phyloP scores from a whole-genome alignment of 2,888 invertebrate genomes.

The Ptilodon capucinus region DNA sequence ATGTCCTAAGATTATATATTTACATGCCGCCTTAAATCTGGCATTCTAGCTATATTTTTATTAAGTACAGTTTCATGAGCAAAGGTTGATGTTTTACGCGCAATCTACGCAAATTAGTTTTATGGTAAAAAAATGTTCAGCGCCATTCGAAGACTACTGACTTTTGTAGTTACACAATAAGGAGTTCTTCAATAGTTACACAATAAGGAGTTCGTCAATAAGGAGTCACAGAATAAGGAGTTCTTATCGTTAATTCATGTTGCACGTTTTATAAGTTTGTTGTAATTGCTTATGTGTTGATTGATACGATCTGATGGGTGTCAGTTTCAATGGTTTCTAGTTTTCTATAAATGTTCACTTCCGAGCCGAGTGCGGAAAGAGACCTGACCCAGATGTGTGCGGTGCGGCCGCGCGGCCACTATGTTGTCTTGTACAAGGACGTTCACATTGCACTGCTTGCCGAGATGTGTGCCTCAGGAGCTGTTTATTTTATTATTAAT shows the following conservation, averaged over 20 bases:
- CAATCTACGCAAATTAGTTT: too few species aligned
- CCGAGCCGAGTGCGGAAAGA: constrained; percentile 50
- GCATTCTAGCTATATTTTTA: too few species aligned
- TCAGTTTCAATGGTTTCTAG: constrained; percentile 37
- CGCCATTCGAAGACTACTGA: too few species aligned
- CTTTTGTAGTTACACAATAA: too few species aligned
- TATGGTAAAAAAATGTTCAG: too few species aligned
- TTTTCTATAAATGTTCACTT: constrained; percentile 40
- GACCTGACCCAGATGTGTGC: constrained; percentile 52
- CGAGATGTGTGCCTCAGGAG: constrained; percentile 41
- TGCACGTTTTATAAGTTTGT: constrained; percentile 32
- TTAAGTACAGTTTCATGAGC: too few species aligned
- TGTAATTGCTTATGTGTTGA: constrained; percentile 25
- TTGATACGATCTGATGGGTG: constrained; percentile 31
- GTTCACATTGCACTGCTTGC: constrained; percentile 57
- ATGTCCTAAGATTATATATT: too few species aligned
- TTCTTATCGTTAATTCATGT: constrained; percentile 21
- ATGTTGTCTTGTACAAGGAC: constrained; percentile 66
- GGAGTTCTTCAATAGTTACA: too few species aligned
- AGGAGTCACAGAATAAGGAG: too few species aligned
- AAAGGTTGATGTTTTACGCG: too few species aligned
- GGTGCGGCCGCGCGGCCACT: constrained; percentile 42
- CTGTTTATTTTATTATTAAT: constrained; percentile 47
- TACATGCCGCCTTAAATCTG: too few species aligned
- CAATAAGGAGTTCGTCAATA: too few species aligned